Evolutionary conservation across 1,140 invertebrate species (phyloP), one percentile per base, ranked within the genome.

Genomic region (Metaphire vulgaris): DNA sequence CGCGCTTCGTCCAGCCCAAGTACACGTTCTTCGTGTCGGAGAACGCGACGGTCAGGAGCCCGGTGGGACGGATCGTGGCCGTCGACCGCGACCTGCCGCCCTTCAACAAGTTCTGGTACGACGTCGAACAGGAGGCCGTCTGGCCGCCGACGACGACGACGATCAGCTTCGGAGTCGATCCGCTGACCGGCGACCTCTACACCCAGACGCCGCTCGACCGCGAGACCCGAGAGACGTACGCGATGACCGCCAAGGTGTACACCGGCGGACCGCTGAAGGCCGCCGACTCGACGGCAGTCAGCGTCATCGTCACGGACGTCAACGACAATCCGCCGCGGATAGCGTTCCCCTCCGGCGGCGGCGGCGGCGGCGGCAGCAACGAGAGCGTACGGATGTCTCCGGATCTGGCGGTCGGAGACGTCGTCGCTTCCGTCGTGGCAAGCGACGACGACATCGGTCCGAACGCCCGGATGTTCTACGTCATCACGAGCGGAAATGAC

Each of bases 281-380:
- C 72, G 76, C 71, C 31, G 91, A 92, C 72, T 66, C 72, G 30
- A 77, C 68, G 26, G 32, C 21, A n/a, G 64, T 77, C 71, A 21
- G 74, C n/a, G 33, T 76, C 26, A 73, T 34, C 30, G 92, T 77
- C 33, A 31, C 69, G 28, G 78, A 79, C 56, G 89, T 90, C 70
- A 97, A 97, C 83, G 94, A 97, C 83, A 95, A 96, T 85, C 87
- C 89, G 2, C 95, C 94, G 0, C 87, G 89, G n/a, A 97, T 97
- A 86, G 90, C 90, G 77, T 90, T 92, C 80, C 88, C 90, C 0
- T 91, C 90, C 89, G 96, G 95, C 83, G 28, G 29, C n/a, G 31
- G 74, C 33, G 87, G 89, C 75, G 95, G 96, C 83, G 89, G 93
- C 15, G 2, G 28, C 0, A 90, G 0, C 82, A 88, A 21, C 69